Percentiles rank a stretch among this genome's conserved stretches.
These are phyloP conservation scores for Phyto melanocephala DNA, from an alignment of 2,888 invertebrate species.

Conservation along the genomic window DNA sequence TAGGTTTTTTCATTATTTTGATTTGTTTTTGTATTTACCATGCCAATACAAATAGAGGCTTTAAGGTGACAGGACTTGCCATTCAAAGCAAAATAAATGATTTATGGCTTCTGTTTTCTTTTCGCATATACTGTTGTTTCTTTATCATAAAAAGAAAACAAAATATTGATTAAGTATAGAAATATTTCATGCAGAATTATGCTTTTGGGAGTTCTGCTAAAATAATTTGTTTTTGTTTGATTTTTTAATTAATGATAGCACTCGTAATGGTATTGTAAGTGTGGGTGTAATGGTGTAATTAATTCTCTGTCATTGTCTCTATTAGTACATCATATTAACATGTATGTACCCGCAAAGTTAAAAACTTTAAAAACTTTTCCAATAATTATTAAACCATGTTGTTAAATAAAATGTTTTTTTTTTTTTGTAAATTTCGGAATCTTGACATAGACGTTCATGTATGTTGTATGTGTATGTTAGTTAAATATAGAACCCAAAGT, in stretches of 20 bases:
- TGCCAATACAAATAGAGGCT: slow-evolving; percentile 15
- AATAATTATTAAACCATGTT: no score
- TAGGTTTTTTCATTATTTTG: neutral
- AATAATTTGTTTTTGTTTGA: neutral
- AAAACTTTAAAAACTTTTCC: no score
- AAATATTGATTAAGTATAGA: slow-evolving; percentile 23
- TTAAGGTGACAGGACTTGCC: slow-evolving; percentile 32
- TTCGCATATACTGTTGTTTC: neutral
- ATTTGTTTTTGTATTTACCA: neutral
- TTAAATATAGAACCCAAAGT: no score
- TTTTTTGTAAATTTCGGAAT: no score
- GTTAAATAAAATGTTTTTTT: no score
- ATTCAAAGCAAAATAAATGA: slow-evolving; percentile 23
- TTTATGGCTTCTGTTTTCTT: slow-evolving; percentile 27
- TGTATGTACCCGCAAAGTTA: no score
- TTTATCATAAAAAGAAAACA: neutral
- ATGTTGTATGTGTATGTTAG: no score
- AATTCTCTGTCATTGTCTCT: no score
- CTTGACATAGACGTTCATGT: no score
- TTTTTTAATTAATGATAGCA: neutral
- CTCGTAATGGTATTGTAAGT: neutral
- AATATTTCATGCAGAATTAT: slow-evolving; percentile 25
- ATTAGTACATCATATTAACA: no score
- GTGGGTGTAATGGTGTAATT: no score
- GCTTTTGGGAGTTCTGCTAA: slow-evolving; percentile 19